Evolutionary conservation across 2,113 vertebrate genomes (phyloP).

Genomic region (Gallinago media): DNA sequence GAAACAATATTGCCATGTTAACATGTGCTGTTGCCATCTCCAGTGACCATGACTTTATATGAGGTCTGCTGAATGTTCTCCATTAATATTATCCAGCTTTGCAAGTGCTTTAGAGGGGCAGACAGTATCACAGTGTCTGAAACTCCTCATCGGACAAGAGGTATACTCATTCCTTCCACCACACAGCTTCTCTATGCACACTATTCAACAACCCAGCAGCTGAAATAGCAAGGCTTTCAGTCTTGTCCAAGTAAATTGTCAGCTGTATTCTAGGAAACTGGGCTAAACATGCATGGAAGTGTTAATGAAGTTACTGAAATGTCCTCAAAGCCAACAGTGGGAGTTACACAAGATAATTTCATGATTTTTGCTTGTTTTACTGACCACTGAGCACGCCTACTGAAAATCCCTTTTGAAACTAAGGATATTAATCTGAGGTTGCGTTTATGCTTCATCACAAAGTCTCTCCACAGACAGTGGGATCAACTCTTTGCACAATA

Average conservation of each 20-base stretch:
- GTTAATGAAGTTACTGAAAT: background rate
- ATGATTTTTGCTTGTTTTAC: background rate
- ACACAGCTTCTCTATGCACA: background rate
- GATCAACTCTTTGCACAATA: background rate
- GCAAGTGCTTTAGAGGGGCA: background rate
- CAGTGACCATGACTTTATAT: background rate
- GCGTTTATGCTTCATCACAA: background rate
- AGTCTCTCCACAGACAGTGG: background rate
- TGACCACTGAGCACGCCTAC: background rate
- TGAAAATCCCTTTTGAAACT: background rate
- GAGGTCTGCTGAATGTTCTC: background rate
- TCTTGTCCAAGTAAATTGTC: background rate
- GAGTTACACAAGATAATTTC: background rate
- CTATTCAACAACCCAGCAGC: background rate
- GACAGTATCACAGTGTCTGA: background rate
- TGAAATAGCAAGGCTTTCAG: background rate
- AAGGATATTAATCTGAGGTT: background rate
- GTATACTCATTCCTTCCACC: background rate
- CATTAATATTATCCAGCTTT: background rate
- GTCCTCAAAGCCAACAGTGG: background rate
- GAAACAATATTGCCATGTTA: background rate
- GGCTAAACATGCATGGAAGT: background rate
- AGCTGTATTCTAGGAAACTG: background rate
- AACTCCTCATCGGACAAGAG: background rate
- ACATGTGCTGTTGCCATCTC: background rate